phyloP scores from a whole-genome alignment of 35 echinoderm and acorn worm genomes.

The Hemicentrotus pulcherrimus region DNA sequence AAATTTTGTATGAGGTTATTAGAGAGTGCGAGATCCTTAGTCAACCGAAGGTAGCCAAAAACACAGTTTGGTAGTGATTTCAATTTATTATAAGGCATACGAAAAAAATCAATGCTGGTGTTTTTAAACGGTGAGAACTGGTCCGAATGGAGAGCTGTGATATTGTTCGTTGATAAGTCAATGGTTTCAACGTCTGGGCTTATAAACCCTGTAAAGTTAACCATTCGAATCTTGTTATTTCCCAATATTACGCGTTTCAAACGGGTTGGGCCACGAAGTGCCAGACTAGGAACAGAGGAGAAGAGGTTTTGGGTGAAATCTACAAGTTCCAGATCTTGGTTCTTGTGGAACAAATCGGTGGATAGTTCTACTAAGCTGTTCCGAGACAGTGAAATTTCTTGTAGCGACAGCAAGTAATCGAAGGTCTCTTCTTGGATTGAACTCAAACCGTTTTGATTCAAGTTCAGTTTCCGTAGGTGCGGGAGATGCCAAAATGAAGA shows the following conservation, averaged over 20 bases:
- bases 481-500: background rate
- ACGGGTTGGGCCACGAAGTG: background rate
- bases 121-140: background rate
- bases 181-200: background rate
- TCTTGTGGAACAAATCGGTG: background rate
- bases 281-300: background rate
- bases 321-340: background rate
- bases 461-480: background rate
- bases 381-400: background rate
- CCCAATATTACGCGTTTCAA: background rate
- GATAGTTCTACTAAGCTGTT: background rate
- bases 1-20: background rate
- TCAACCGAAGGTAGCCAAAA: background rate
- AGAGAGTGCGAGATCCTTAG: background rate
- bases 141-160: background rate
- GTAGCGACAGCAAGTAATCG: background rate
- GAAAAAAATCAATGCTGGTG: background rate
- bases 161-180: background rate
- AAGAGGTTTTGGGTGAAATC: background rate
- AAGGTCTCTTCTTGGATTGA: background rate
- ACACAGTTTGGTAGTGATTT: background rate
- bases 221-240: background rate
- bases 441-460: background rate
- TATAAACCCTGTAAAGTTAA: background rate
- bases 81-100: background rate